These are phyloP conservation scores for Pempheris klunzingeri DNA, from an alignment of 2,797 vertebrate genomes.

Conservation along the genomic window DNA sequence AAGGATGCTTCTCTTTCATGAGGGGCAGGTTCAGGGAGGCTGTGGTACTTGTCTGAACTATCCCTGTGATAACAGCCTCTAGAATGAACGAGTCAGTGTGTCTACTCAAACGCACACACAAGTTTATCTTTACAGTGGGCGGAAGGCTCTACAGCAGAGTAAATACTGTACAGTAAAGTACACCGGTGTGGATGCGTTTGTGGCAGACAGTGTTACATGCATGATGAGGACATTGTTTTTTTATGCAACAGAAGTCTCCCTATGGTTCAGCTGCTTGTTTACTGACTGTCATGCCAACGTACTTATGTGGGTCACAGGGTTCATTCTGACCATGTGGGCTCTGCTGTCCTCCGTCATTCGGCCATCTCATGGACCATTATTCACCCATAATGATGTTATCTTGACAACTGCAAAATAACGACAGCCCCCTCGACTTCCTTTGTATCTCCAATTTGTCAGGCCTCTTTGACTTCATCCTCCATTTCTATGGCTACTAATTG, in stretches of 20 bases:
- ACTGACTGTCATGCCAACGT: constrained; percentile 73
- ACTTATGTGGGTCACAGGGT: constrained; percentile 73
- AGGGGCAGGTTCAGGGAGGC: constrained; percentile 76
- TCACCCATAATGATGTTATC: constrained; percentile 70
- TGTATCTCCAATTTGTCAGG: constrained; percentile 41
- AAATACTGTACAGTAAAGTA: constrained; percentile 51
- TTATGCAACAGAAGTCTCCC: constrained; percentile 53
- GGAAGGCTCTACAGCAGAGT: constrained; percentile 51
- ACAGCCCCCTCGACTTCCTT: constrained; percentile 48
- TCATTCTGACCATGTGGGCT: constrained; percentile 61
- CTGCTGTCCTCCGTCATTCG: constrained; percentile 43
- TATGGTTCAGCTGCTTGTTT: constrained; percentile 70
- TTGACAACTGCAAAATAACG: constrained; percentile 66
- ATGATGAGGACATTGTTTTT: constrained; percentile 67
- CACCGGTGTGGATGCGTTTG: constrained; percentile 24
- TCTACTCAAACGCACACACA: constrained; percentile 49
- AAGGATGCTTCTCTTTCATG: constrained; percentile 79
- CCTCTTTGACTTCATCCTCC: constrained; percentile 21
- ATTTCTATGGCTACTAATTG: constrained; percentile 61
- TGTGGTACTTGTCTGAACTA: constrained; percentile 75
- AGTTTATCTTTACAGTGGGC: constrained; percentile 57
- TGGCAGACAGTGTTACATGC: constrained; percentile 39
- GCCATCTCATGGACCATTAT: constrained; percentile 59
- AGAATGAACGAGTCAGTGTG: constrained; percentile 67
- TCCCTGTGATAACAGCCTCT: constrained; percentile 73